These are phyloP conservation scores for Drosophila kuntzei DNA, from an alignment of 2,888 invertebrate species.

Conservation along the genomic window DNA sequence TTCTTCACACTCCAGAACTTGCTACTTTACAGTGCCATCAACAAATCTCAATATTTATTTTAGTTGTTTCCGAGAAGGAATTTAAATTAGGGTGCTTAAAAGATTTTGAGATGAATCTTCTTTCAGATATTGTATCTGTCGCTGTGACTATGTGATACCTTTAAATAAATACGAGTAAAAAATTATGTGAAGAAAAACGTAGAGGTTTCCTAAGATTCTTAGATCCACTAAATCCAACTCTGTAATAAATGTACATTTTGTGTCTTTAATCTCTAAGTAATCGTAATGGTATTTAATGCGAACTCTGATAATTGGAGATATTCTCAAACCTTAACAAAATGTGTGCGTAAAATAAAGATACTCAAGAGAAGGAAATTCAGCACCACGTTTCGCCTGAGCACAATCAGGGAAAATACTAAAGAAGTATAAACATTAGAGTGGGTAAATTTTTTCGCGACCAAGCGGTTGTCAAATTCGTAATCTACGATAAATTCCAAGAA, in stretches of 20 bases:
- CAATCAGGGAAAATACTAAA: no score
- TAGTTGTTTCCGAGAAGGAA: conserved; percentile 1
- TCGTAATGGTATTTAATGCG: not conserved
- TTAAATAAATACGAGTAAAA: not conserved
- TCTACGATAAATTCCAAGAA: no score
- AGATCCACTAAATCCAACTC: not conserved
- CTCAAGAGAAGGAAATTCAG: no score
- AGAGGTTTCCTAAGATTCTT: not conserved
- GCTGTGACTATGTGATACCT: not conserved
- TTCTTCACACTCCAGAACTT: conserved; percentile 16
- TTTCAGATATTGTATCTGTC: not conserved
- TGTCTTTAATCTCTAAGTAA: not conserved
- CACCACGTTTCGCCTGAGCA: no score
- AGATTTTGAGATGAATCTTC: conserved; percentile 1
- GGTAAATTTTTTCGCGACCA: no score
- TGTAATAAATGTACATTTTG: not conserved
- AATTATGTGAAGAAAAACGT: no score
- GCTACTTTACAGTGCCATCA: conserved; percentile 36
- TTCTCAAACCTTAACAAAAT: not conserved
- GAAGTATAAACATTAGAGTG: no score
- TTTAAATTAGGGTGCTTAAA: conserved; percentile 25
- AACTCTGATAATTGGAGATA: not conserved
- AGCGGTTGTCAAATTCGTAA: no score
- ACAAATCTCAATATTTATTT: conserved; percentile 24
- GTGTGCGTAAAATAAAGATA: not conserved